Base-by-base conservation (phyloP, 2,113 vertebrate species). In the Edolisoma coerulescens region DNA sequence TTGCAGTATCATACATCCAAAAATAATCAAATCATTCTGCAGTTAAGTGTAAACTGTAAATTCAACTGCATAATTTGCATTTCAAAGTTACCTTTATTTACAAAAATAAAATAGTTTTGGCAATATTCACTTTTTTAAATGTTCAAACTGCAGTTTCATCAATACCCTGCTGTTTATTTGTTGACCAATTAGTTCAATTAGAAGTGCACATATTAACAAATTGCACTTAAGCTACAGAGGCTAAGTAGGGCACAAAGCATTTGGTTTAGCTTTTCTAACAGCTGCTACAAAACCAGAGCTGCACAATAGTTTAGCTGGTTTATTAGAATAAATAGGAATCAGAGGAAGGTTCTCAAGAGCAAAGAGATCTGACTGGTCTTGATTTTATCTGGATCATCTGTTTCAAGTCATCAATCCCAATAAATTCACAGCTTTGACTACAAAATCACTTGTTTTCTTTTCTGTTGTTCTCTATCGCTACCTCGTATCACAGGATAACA, bases 151-250 rank as follows among this genome's bases (percentile, higher is more conserved):
- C 39, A 83, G 69, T 73, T 92, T 79, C 52, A 93, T 69, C 39
- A 91, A 44, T 75, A 64, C 4, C 37, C 67, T 76, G 54, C 52
- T 81, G 35, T 61, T 92, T 84, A 91, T 84, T 94, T 75, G 45
- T 64, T 92, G 64, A 84, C 42, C 61, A 91, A 89, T 92, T 97
- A 95, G 56, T 79, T 89, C 69, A 86, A 76, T 92, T 94, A 94
- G 21, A 96, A 95, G 88, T 77, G 28, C 68, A 94, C 53, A 69
- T 45, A 93, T 42, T 87, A 87, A 92, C 61, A 20, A 93, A 80
- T 60, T 77, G 82, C 90, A 90, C 53, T 89, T 91, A 95, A 93
- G 42, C 37, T n/a, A 83, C 32, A 90, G 49, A 90, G 41, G 56
- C 59, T 20, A 96, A 96, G 37, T 13, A 94, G 60, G 89, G 54